These are phyloP conservation scores for Dipodomys stephensi DNA, from an alignment of 2,113 vertebrate genomes.

Conservation along the genomic window DNA sequence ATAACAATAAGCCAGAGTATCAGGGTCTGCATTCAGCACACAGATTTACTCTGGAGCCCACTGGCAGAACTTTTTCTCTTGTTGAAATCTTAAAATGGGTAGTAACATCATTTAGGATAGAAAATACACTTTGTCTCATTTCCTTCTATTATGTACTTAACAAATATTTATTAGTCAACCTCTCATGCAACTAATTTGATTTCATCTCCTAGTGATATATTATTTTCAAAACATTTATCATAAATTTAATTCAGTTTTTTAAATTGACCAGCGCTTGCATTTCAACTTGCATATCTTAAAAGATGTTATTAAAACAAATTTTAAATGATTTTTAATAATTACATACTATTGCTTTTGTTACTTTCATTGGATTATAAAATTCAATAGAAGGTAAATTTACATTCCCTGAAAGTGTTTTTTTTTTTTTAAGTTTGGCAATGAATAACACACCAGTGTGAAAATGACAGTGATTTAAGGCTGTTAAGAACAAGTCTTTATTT, in stretches of 20 bases:
- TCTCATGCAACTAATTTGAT: slow-evolving; percentile 57
- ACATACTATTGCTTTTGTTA: slow-evolving; percentile 13
- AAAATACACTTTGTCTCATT: slow-evolving; percentile 23
- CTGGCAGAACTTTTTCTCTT: background rate
- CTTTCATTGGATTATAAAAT: slow-evolving; percentile 40
- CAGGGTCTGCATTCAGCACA: background rate
- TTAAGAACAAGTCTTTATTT: slow-evolving; percentile 63
- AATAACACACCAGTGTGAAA: background rate
- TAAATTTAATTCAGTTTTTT: slow-evolving; percentile 62
- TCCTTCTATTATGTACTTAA: slow-evolving; percentile 1
- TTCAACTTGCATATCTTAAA: slow-evolving; percentile 15
- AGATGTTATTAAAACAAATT: slow-evolving; percentile 14
- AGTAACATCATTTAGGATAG: background rate
- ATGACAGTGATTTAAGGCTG: slow-evolving; percentile 70
- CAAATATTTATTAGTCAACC: slow-evolving; percentile 53
- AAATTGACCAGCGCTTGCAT: slow-evolving; percentile 48
- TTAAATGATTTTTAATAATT: slow-evolving; percentile 49
- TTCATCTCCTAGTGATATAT: background rate
- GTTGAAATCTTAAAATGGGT: background rate
- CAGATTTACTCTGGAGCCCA: background rate
- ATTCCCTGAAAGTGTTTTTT: background rate
- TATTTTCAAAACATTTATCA: slow-evolving; percentile 46
- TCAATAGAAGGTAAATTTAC: background rate
- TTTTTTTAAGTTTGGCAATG: slow-evolving; percentile 38
- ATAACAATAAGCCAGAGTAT: background rate